Evolutionary conservation across 2,113 vertebrate genomes (phyloP).

Genomic region (Capreolus pygargus): DNA sequence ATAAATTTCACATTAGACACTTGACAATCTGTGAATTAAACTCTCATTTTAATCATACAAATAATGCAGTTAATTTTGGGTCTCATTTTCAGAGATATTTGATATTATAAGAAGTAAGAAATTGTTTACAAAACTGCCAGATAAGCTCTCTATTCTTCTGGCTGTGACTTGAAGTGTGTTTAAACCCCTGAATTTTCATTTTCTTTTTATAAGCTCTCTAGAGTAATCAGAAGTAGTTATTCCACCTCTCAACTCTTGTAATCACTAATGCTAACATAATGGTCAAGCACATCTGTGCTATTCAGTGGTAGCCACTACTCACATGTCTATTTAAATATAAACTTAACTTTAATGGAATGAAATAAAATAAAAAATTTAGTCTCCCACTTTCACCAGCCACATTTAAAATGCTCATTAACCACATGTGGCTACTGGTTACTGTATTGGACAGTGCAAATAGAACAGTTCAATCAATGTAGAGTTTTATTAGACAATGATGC

Average conservation of each 20-base stretch:
- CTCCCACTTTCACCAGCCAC: background rate
- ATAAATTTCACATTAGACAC: background rate
- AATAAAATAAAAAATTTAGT: background rate
- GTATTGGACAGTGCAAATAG: background rate
- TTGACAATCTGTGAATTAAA: conserved; percentile 33
- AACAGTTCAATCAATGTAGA: background rate
- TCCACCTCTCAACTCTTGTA: background rate
- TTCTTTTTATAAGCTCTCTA: background rate
- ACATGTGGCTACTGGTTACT: background rate
- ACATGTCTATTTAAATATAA: background rate
- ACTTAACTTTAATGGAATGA: background rate
- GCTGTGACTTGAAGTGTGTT: background rate
- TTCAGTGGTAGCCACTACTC: background rate
- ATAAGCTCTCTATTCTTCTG: background rate
- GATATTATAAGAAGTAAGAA: background rate
- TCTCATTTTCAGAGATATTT: conserved; percentile 19
- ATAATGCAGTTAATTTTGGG: background rate
- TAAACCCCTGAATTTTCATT: background rate
- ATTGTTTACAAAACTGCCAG: background rate
- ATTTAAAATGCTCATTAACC: background rate
- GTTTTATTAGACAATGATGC: background rate
- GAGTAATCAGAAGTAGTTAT: background rate
- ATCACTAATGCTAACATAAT: background rate
- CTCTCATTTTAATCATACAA: background rate
- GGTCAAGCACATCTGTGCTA: background rate